Conservation (phyloP, 1,140 invertebrate genomes). For the Glossosoma conforme region DNA sequence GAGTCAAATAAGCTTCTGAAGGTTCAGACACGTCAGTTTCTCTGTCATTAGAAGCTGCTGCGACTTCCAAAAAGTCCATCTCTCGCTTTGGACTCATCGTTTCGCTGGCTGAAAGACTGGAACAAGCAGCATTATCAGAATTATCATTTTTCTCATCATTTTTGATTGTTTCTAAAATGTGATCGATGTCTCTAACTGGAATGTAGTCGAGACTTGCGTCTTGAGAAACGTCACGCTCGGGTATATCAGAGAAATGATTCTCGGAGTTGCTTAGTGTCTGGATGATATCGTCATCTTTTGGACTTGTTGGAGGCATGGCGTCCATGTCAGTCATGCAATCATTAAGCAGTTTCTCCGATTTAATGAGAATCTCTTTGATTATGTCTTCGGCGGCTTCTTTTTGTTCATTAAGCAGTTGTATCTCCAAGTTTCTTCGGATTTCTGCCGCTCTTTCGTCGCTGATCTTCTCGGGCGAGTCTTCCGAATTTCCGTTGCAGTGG, state of each 20-base stretch:
- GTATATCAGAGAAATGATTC: constrained; percentile 24
- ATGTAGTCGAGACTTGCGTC: constrained; percentile 48
- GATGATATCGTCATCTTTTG: constrained; percentile 25
- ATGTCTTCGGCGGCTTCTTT: constrained; percentile 54
- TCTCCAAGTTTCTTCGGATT: constrained; percentile 31
- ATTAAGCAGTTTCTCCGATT: constrained; percentile 53
- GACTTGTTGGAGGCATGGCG: constrained; percentile 10
- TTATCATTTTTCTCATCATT: constrained; percentile 39
- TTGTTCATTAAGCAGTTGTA: constrained; percentile 37
- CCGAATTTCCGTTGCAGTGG: constrained; percentile 27
- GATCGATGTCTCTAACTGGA: constrained; percentile 47
- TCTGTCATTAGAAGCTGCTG: constrained; percentile 33
- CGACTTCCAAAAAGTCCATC: constrained; percentile 38
- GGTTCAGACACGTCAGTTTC: constrained; percentile 52
- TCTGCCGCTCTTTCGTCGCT: constrained; percentile 37
- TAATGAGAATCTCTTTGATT: constrained; percentile 53
- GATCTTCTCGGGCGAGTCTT: constrained; percentile 43
- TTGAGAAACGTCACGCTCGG: constrained; percentile 23
- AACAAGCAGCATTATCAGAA: constrained; percentile 40
- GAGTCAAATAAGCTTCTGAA: constrained; percentile 57
- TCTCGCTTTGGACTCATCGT: constrained; percentile 46
- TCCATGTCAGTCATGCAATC: constrained; percentile 36
- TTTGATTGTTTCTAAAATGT: constrained; percentile 36
- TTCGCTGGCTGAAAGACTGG: constrained; percentile 46
- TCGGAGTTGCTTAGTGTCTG: constrained; percentile 33